Evolutionary conservation across 2,888 invertebrate genomes (phyloP).

Genomic region (Teleiodes luculella): DNA sequence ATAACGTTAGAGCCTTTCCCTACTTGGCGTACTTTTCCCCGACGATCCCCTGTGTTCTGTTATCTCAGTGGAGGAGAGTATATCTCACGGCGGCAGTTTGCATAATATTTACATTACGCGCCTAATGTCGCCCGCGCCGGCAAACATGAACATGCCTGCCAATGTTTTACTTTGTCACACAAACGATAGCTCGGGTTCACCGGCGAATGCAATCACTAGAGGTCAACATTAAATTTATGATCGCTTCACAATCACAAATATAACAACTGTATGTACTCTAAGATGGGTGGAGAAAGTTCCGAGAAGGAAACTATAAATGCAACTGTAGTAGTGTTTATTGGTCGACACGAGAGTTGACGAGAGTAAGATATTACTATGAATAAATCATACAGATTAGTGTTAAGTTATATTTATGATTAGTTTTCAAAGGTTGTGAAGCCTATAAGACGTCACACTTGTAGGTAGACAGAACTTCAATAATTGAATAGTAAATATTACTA

Average conservation of each 20-base stretch:
- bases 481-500: constrained; percentile 21
- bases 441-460: not conserved
- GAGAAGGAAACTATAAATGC: too few species aligned
- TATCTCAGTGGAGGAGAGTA: constrained; percentile 34
- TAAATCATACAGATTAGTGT: too few species aligned
- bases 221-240: constrained; percentile 4
- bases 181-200: not conserved
- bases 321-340: too few species aligned
- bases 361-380: too few species aligned
- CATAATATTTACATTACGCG: constrained; percentile 48
- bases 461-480: not conserved
- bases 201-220: not conserved
- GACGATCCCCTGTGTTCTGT: constrained; percentile 20
- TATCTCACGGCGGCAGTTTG: constrained; percentile 40
- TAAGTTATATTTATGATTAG: not conserved
- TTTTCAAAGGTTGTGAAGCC: not conserved
- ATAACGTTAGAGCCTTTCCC: not conserved
- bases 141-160: constrained; percentile 15
- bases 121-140: constrained; percentile 33
- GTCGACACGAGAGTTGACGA: too few species aligned
- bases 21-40: not conserved
- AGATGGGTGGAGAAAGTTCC: too few species aligned
- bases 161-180: not conserved
- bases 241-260: not conserved
- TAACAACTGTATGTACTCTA: too few species aligned